phyloP scores from a whole-genome alignment of 2,113 vertebrate genomes.

The Copsychus sechellarum region DNA sequence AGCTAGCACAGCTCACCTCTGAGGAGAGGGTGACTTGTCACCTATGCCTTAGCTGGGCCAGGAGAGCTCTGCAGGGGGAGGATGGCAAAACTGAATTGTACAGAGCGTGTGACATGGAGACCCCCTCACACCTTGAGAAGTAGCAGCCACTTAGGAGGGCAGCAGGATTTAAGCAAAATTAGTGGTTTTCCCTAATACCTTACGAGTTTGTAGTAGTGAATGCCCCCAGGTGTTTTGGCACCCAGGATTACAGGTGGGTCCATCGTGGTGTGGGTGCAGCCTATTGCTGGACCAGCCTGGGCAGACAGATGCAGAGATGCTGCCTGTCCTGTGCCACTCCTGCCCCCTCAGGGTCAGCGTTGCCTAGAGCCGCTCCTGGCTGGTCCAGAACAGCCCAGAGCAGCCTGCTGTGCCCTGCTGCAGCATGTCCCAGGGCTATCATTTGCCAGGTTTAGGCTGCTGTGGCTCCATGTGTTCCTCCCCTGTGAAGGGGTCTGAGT shows the following conservation, averaged over 20 bases:
- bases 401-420: background rate
- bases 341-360: background rate
- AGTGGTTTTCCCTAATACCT: background rate
- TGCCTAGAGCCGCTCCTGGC: background rate
- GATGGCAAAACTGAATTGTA: background rate
- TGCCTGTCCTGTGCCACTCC: background rate
- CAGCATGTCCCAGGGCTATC: fast-evolving
- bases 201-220: background rate
- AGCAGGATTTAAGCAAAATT: background rate
- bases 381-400: background rate
- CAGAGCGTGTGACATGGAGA: fast-evolving
- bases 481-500: background rate
- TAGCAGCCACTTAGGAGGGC: background rate
- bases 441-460: background rate
- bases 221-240: background rate
- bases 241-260: background rate
- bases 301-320: fast-evolving
- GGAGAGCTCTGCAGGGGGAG: background rate
- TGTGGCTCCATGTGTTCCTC: background rate
- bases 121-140: background rate
- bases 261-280: background rate
- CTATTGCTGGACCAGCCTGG: background rate
- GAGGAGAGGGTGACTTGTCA: background rate
- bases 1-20: background rate
- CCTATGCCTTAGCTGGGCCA: background rate